A percentile compares a stretch with the other conserved stretches of the same genome.
phyloP scores from a whole-genome alignment of 2,888 invertebrate genomes.

The Cepaea hortensis region DNA sequence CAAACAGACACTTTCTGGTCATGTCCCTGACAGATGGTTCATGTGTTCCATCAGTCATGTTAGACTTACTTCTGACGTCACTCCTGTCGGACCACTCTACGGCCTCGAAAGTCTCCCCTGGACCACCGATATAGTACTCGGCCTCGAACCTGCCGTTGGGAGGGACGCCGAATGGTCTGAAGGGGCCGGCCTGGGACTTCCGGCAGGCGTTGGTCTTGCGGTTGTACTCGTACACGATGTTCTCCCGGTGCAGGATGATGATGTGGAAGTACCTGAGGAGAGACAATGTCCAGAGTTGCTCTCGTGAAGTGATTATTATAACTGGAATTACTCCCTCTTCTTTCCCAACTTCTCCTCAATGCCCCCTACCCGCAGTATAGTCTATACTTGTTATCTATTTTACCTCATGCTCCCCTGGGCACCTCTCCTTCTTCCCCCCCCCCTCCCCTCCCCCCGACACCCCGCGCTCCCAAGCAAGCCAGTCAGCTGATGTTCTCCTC shows the following conservation, averaged over 20 bases:
- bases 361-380: too few relatives aligned
- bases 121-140: constrained; percentile 59
- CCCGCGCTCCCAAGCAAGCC: too few relatives aligned
- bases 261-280: constrained; percentile 56
- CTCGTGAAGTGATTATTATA: too few relatives aligned
- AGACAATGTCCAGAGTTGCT: neutral
- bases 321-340: too few relatives aligned
- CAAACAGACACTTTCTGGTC: too few relatives aligned
- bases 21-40: too few relatives aligned
- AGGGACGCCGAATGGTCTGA: constrained; percentile 57
- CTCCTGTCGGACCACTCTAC: constrained; percentile 61
- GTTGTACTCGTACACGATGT: constrained; percentile 56
- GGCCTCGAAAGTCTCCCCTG: constrained; percentile 55
- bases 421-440: too few relatives aligned
- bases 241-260: constrained; percentile 54
- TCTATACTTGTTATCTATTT: too few relatives aligned
- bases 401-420: too few relatives aligned
- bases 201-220: constrained; percentile 54
- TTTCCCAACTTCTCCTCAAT: too few relatives aligned
- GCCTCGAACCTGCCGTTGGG: constrained; percentile 58
- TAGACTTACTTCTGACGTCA: constrained; percentile 45
- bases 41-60: neutral
- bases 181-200: constrained; percentile 51
- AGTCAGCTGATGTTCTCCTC: too few relatives aligned
- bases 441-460: too few relatives aligned